These are phyloP conservation scores for Stenichneumon culpator DNA, from an alignment of 2,888 invertebrate species.

Conservation along the genomic window DNA sequence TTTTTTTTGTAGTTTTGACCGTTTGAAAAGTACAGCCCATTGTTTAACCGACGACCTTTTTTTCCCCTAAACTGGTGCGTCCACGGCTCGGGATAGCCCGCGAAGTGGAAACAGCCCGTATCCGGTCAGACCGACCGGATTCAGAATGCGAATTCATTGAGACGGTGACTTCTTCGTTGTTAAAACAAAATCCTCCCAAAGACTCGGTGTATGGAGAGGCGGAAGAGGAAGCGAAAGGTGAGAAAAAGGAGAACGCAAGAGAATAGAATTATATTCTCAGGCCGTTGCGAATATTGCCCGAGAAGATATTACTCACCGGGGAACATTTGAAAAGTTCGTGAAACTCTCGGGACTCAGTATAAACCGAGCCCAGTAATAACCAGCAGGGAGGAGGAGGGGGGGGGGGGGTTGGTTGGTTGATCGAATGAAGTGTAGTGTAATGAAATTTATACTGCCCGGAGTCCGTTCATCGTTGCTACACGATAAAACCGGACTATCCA, in stretches of 20 bases:
- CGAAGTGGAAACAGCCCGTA: conserved; percentile 45
- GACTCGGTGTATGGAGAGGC: conserved; percentile 1
- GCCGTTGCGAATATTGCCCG: conserved; percentile 61
- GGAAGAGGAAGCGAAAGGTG: conserved; percentile 1
- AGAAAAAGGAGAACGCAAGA: not conserved
- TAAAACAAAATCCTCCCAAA: conserved; percentile 9
- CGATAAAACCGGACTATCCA: conserved; percentile 12
- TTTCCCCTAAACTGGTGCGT: no score
- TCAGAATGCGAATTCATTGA: not conserved
- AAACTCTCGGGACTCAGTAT: conserved; percentile 52
- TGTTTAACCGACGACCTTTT: no score
- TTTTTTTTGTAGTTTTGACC: no score
- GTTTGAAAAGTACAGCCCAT: no score
- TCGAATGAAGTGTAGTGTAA: conserved; percentile 65
- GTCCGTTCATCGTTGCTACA: conserved; percentile 56
- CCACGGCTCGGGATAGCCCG: not conserved
- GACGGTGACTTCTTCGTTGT: not conserved
- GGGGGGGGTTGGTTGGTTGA: conserved; percentile 30
- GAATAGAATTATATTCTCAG: conserved; percentile 61
- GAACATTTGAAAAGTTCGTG: conserved; percentile 68
- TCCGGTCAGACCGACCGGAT: conserved; percentile 36
- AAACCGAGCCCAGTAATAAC: conserved; percentile 61
- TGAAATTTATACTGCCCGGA: conserved; percentile 65
- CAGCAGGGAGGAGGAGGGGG: not conserved
- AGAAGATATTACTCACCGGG: conserved; percentile 66